Evolutionary conservation across 2,113 vertebrate genomes (phyloP).

Genomic region (Myotis brandtii): DNA sequence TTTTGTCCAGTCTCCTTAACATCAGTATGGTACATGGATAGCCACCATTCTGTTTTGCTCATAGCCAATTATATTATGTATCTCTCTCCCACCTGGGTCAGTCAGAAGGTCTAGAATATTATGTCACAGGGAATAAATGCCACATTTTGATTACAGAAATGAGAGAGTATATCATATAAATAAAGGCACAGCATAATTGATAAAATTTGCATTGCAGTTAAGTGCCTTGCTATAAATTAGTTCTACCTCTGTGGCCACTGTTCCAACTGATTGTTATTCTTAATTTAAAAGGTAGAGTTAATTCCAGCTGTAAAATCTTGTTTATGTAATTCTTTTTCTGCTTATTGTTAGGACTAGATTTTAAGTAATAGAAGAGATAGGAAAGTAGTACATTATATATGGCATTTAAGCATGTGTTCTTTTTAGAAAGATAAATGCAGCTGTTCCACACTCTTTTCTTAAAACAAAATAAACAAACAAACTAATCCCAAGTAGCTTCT

Average conservation of each 20-base stretch:
- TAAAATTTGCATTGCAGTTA: background rate
- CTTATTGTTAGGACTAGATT: background rate
- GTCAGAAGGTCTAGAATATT: background rate
- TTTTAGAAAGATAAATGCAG: background rate
- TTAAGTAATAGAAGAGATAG: background rate
- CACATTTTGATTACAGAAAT: background rate
- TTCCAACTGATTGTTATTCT: background rate
- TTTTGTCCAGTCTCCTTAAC: background rate
- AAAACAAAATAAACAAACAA: constrained; percentile 26
- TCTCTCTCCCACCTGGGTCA: background rate
- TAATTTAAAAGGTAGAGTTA: background rate
- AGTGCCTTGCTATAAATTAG: background rate
- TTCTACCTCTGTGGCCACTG: background rate
- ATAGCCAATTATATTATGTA: background rate
- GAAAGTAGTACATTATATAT: background rate
- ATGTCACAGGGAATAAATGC: background rate
- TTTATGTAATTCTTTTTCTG: background rate
- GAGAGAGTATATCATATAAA: background rate
- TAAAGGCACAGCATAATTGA: background rate
- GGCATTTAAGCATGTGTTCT: background rate
- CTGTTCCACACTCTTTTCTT: background rate
- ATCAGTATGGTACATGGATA: background rate
- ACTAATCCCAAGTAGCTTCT: background rate
- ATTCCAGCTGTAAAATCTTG: background rate
- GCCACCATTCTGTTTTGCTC: background rate